These are phyloP conservation scores for Drosophila formosana DNA, from an alignment of 2,888 invertebrate species.

Conservation along the genomic window DNA sequence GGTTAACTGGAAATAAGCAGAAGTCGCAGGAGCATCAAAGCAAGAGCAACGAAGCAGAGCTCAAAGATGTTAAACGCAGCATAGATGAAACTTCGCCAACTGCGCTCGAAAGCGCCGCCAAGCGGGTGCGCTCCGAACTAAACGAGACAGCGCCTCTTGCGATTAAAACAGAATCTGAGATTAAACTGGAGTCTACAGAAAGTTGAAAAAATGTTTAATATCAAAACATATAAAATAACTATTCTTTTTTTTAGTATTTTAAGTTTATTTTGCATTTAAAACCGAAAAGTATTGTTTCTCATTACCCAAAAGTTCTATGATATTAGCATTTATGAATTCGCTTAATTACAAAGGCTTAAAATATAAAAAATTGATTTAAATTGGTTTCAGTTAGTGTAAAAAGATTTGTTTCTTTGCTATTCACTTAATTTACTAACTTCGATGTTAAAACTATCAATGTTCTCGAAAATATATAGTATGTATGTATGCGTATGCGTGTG, in stretches of 20 bases:
- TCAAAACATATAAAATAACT: background rate
- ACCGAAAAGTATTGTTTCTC: constrained; percentile 58
- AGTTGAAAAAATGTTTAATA: background rate
- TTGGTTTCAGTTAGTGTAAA: constrained; percentile 47
- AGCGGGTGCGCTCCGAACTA: constrained; percentile 53
- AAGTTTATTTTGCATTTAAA: constrained; percentile 73
- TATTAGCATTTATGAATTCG: constrained; percentile 29
- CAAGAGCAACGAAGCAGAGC: constrained; percentile 21
- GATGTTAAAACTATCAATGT: constrained; percentile 40
- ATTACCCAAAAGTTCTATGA: constrained; percentile 51
- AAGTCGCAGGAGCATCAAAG: constrained; percentile 32
- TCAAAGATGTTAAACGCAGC: constrained; percentile 37
- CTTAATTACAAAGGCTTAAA: constrained; percentile 68
- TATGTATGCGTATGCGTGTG: constrained; percentile 14
- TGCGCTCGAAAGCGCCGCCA: constrained; percentile 35
- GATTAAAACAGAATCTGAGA: background rate
- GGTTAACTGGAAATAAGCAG: constrained; percentile 73
- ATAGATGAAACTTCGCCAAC: constrained; percentile 21
- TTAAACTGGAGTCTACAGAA: constrained; percentile 30
- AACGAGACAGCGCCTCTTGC: constrained; percentile 9
- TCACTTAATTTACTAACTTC: constrained; percentile 57
- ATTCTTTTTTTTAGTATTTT: constrained; percentile 40
- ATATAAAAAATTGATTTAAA: constrained; percentile 64
- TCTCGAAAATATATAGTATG: constrained; percentile 27
- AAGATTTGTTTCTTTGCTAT: constrained; percentile 32